A percentile compares a stretch with the other conserved stretches of the same genome.
Conservation (phyloP, 2,797 vertebrate genomes). For the Glyptemys insculpta region DNA sequence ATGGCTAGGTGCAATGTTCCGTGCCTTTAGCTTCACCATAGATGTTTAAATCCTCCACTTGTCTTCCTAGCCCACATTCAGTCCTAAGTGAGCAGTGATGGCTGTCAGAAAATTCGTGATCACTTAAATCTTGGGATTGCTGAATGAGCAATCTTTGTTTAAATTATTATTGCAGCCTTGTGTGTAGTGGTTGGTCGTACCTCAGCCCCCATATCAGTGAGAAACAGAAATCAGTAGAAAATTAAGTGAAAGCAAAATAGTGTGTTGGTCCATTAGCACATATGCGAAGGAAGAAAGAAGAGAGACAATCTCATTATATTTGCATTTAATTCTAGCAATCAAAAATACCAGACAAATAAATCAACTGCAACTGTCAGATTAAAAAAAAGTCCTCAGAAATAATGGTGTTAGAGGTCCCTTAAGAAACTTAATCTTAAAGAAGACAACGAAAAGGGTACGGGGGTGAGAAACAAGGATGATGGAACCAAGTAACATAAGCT, state of each 20-base stretch:
- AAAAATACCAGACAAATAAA: slow-evolving; percentile 24
- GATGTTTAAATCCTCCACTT: background rate
- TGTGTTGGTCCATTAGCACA: background rate
- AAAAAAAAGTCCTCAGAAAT: slow-evolving; percentile 41
- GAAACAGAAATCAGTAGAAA: background rate
- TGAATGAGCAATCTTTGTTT: slow-evolving; percentile 12
- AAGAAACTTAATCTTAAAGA: slow-evolving; percentile 44
- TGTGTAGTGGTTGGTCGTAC: background rate
- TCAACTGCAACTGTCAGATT: slow-evolving; percentile 16
- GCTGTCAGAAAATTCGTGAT: slow-evolving; percentile 1
- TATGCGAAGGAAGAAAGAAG: background rate
- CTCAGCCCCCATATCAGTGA: background rate
- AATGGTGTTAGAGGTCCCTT: slow-evolving; percentile 10
- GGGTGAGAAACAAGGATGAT: slow-evolving; percentile 13
- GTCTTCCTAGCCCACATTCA: background rate
- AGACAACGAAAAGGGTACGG: slow-evolving; percentile 37
- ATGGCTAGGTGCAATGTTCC: background rate
- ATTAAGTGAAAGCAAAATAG: background rate
- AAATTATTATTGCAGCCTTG: slow-evolving; percentile 9
- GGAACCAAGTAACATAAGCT: background rate
- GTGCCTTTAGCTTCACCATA: background rate
- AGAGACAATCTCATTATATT: slow-evolving; percentile 9
- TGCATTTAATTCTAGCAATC: slow-evolving; percentile 22
- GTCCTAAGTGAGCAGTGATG: background rate
- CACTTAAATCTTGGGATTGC: background rate